A percentile compares a stretch with the other conserved stretches of the same genome.
Evolutionary conservation across 1,140 invertebrate species (phyloP).

Genomic region (Lysiphlebus fabarum): DNA sequence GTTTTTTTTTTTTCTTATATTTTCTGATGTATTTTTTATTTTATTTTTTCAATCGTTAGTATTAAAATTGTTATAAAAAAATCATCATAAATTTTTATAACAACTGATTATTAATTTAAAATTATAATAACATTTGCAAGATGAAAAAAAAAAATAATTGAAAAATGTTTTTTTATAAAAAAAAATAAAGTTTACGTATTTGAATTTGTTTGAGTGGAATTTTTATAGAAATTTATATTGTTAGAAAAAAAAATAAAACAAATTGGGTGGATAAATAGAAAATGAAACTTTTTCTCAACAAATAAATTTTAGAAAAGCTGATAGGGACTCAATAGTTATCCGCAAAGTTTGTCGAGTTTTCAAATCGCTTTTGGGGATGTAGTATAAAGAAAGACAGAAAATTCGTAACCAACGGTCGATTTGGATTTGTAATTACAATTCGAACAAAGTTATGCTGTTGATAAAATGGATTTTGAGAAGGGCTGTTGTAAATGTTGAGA

Average conservation of each 20-base stretch:
- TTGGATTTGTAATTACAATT: constrained; percentile 49
- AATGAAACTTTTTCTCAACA: background rate
- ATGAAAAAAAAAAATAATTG: no score
- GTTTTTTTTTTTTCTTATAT: background rate
- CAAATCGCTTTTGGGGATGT: background rate
- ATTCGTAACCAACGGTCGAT: constrained; percentile 23
- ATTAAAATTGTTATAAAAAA: no score
- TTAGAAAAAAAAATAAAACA: background rate
- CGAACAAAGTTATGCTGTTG: constrained; percentile 50
- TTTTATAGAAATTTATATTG: background rate
- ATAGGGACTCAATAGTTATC: constrained; percentile 1
- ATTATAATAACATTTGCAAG: no score
- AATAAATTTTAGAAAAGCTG: background rate
- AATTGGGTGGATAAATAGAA: no score
- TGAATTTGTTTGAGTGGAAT: no score
- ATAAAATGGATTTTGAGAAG: constrained; percentile 2
- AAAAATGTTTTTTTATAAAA: no score
- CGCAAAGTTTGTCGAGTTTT: constrained; percentile 11
- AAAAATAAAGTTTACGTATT: no score
- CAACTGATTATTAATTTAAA: no score
- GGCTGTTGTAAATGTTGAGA: constrained; percentile 12
- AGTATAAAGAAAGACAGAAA: constrained; percentile 1
- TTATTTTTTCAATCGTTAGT: no score
- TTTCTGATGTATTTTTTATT: no score
- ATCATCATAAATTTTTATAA: no score